A percentile compares a stretch with the other conserved stretches of the same genome.
Conservation (phyloP, 2,797 vertebrate genomes). For the Coreius guichenoti region DNA sequence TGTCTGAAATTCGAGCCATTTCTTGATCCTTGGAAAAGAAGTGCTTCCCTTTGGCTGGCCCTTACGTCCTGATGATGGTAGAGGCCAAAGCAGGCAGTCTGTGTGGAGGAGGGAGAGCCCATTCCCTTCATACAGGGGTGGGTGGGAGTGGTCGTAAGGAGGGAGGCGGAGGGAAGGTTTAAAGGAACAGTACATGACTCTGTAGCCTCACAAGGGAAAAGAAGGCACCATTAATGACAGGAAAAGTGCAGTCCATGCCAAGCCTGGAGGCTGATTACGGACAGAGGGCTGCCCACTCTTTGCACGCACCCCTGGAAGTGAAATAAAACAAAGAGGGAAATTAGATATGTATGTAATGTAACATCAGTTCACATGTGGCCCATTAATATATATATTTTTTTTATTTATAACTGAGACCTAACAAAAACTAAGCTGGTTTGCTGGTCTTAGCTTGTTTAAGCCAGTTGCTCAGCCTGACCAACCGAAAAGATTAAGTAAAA, state of each 20-base stretch:
- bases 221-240: constrained; percentile 89
- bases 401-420: background rate
- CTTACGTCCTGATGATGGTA: constrained; percentile 64
- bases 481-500: background rate
- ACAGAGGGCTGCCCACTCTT: constrained; percentile 87
- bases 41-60: constrained; percentile 65
- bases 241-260: constrained; percentile 82
- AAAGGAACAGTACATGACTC: constrained; percentile 60
- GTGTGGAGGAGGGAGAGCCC: constrained; percentile 64
- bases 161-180: constrained; percentile 57
- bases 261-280: constrained; percentile 74
- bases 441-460: background rate
- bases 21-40: constrained; percentile 65
- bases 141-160: constrained; percentile 42
- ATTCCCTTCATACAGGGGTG: constrained; percentile 50
- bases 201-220: constrained; percentile 84
- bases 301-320: constrained; percentile 87
- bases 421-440: background rate
- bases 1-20: constrained; percentile 42
- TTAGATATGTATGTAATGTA: background rate
- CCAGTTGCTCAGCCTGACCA: background rate
- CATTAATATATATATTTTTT: background rate
- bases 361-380: background rate
- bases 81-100: constrained; percentile 75
- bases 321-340: constrained; percentile 14